Percentiles rank a stretch among this genome's conserved stretches.
Conservation (phyloP, 2,113 vertebrate genomes). For the Poeciliopsis prolifica region DNA sequence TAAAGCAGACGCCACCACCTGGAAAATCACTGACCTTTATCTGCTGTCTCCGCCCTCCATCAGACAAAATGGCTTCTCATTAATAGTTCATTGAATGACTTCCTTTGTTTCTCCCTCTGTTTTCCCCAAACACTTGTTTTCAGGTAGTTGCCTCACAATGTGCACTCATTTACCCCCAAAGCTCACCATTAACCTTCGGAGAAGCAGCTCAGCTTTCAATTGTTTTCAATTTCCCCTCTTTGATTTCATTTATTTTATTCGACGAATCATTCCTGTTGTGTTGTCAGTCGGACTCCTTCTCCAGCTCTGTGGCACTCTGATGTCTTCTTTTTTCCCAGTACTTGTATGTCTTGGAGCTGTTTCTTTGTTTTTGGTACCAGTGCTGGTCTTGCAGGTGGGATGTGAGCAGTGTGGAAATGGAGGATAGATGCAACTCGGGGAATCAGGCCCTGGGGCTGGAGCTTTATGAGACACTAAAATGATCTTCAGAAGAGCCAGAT, state of each 20-base stretch:
- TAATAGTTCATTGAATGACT: constrained; percentile 69
- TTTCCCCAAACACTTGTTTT: constrained; percentile 30
- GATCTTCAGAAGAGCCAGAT: constrained; percentile 15
- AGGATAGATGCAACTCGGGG: constrained; percentile 47
- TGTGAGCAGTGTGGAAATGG: constrained; percentile 26
- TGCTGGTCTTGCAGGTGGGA: constrained; percentile 29
- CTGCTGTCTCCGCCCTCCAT: constrained; percentile 48
- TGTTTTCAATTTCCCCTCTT: neutral
- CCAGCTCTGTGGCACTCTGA: neutral
- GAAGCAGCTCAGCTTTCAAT: constrained; percentile 20
- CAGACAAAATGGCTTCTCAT: constrained; percentile 73
- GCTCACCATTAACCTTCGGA: constrained; percentile 70
- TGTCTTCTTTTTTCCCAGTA: neutral
- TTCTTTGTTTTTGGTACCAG: constrained; percentile 6
- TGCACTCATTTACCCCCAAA: constrained; percentile 65
- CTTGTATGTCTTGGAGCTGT: neutral
- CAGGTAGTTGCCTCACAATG: constrained; percentile 42
- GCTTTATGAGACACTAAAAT: constrained; percentile 33
- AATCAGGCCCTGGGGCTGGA: constrained; percentile 34
- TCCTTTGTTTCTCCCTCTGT: constrained; percentile 56
- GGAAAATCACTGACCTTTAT: constrained; percentile 66
- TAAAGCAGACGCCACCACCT: constrained; percentile 33
- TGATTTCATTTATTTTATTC: neutral
- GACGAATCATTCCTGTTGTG: neutral
- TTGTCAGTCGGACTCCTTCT: neutral